Evolutionary conservation across 2,797 vertebrate genomes (phyloP).

Genomic region (Malacoctenus gilli): DNA sequence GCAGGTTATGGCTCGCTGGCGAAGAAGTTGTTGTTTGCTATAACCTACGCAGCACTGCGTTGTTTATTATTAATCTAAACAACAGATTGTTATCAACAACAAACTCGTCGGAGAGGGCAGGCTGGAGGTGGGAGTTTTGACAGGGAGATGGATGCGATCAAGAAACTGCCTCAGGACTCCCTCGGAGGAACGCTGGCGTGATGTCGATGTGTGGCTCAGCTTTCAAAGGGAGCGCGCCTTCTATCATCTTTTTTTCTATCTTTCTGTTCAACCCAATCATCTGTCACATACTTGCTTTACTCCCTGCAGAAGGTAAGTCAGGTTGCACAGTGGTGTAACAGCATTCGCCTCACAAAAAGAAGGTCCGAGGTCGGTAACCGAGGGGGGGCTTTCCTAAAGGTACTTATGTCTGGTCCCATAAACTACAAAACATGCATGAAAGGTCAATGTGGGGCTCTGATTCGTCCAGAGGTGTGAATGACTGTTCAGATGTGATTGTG

Average conservation of each 20-base stretch:
- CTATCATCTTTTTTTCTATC: slow-evolving; percentile 10
- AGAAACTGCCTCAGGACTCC: slow-evolving; percentile 5
- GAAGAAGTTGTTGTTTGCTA: background rate
- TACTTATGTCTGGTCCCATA: too few relatives aligned
- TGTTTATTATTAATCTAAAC: background rate
- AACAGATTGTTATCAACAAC: background rate
- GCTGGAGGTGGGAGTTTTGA: background rate
- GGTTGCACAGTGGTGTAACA: too few relatives aligned
- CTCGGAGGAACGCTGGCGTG: background rate
- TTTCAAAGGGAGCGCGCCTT: slow-evolving; percentile 6
- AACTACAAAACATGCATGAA: too few relatives aligned
- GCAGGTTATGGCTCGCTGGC: background rate
- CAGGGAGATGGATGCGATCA: slow-evolving; percentile 24
- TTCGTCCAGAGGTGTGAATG: too few relatives aligned
- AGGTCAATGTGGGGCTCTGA: too few relatives aligned
- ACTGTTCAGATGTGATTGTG: too few relatives aligned
- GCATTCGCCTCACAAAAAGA: too few relatives aligned
- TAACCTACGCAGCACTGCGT: background rate
- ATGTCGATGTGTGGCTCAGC: slow-evolving; percentile 17
- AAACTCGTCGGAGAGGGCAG: background rate
- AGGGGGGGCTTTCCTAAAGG: too few relatives aligned
- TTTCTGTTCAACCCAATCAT: slow-evolving; percentile 11
- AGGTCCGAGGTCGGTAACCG: too few relatives aligned
- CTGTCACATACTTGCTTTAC: too few relatives aligned
- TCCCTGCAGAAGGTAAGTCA: too few relatives aligned